Evolutionary conservation across 1,140 invertebrate genomes (phyloP), one percentile per base, ranked within the genome.

Genomic region (Bathynomus jamesi): DNA sequence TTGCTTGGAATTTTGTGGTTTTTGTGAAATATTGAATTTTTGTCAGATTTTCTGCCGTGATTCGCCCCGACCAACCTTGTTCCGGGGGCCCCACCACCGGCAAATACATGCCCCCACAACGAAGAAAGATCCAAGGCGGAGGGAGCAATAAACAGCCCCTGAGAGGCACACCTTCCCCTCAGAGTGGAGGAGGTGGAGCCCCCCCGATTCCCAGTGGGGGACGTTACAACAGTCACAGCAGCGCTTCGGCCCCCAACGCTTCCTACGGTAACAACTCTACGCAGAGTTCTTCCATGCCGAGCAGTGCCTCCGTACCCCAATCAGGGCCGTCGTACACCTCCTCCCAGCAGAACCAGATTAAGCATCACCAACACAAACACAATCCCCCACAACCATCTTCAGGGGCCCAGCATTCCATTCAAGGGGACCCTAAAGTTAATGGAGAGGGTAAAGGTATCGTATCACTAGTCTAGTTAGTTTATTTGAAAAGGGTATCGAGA

Each of bases 51-150:
- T 67, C 70, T 40, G 67, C 76, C 46, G 68, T 75, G 5, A 25
- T 40, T 28, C 61, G 75, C 53, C 66, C 71, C 10, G 13, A 75
- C 27, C 65, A 73, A n/a, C 69, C 71, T 62, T 24, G 90, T 91
- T 25, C 84, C 29, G 46, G 74, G 27, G 61, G 66, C 25, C 31
- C 28, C 32, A 61, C 68, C 11, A 81, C 74, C 75, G 88, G 86
- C 32, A 91, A 91, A 82, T 92, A 92, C 82, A 86, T 92, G 46
- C 90, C 89, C 62, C 90, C 90, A 3, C 89, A 89, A 80, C 85
- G 90, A 80, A 90, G 89, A 84, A 88, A 86, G 76, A 87, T 86
- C 79, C 78, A 79, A 65, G 73, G 72, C 79, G 81, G 66, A 83
- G 84, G 29, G 86, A 78, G 40, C 40, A 53, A 53, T 53, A 53